Evolutionary conservation across 1,140 invertebrate species (phyloP).

Genomic region (Reticulitermes speratus): DNA sequence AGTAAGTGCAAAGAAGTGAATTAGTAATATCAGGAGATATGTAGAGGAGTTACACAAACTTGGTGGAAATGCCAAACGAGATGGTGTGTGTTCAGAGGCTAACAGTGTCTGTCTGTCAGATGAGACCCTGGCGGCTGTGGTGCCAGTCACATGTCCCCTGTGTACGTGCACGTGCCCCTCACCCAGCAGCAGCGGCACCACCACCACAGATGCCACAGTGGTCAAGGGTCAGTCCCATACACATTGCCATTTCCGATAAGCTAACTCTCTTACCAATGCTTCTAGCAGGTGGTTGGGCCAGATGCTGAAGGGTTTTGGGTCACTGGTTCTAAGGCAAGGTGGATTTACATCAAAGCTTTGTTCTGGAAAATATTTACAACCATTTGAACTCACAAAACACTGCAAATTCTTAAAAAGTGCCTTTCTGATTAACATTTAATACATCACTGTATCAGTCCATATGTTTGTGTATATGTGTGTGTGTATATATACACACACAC

Average conservation of each 20-base stretch:
- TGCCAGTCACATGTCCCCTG: slow-evolving; percentile 23
- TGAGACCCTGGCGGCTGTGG: background rate
- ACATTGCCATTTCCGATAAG: background rate
- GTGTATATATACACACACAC: too few species aligned
- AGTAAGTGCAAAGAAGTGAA: background rate
- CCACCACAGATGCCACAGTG: background rate
- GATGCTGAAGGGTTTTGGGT: background rate
- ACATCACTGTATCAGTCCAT: too few species aligned
- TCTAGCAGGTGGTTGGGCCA: slow-evolving; percentile 24
- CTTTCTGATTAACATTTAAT: background rate
- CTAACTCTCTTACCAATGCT: slow-evolving; percentile 19
- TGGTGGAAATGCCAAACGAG: too few species aligned
- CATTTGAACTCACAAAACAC: background rate
- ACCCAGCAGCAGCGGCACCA: background rate
- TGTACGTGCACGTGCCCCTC: slow-evolving; percentile 26
- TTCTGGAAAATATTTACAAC: background rate
- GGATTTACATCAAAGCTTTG: background rate
- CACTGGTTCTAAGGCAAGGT: background rate
- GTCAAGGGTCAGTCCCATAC: slow-evolving; percentile 23
- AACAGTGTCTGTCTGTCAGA: slow-evolving; percentile 15
- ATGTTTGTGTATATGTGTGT: too few species aligned
- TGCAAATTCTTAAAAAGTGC: background rate
- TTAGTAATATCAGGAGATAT: background rate
- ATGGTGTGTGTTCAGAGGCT: background rate
- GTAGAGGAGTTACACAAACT: background rate